Conservation (phyloP, 2,797 vertebrate species). For the Pelochelys cantorii region DNA sequence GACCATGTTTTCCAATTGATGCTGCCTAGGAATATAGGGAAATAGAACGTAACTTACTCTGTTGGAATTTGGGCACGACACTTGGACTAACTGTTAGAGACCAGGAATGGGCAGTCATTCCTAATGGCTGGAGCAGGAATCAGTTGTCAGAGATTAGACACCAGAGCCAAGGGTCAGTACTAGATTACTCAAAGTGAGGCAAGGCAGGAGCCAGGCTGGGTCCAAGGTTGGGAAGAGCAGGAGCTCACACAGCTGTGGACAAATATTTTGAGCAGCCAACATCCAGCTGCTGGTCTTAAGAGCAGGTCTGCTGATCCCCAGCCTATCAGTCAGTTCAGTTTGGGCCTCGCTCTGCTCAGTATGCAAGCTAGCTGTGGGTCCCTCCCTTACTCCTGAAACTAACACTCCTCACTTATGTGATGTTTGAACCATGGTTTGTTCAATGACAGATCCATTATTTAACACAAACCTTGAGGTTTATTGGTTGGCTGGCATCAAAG, state of each 20-base stretch:
- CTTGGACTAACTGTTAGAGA: not conserved
- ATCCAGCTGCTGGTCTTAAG: not conserved
- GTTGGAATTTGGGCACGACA: not conserved
- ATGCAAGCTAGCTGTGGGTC: not conserved
- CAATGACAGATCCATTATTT: not conserved
- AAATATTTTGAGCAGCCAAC: not conserved
- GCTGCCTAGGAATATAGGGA: not conserved
- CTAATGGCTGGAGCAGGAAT: not conserved
- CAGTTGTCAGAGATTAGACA: not conserved
- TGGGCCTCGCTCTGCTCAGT: not conserved
- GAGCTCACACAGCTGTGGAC: not conserved
- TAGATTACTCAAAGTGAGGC: not conserved
- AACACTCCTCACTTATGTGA: not conserved
- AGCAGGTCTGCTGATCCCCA: not conserved
- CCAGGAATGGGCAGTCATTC: not conserved
- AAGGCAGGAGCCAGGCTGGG: not conserved
- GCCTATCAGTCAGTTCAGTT: not conserved
- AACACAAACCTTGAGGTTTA: not conserved
- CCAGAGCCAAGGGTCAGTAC: not conserved
- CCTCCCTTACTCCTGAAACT: not conserved
- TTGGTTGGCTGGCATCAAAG: not conserved
- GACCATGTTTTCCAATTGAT: not conserved
- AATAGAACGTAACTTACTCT: not conserved
- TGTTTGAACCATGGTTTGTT: not conserved
- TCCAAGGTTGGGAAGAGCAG: not conserved